Evolutionary conservation across 2,888 invertebrate genomes (phyloP).

Genomic region (Acrocyrtus sp.): DNA sequence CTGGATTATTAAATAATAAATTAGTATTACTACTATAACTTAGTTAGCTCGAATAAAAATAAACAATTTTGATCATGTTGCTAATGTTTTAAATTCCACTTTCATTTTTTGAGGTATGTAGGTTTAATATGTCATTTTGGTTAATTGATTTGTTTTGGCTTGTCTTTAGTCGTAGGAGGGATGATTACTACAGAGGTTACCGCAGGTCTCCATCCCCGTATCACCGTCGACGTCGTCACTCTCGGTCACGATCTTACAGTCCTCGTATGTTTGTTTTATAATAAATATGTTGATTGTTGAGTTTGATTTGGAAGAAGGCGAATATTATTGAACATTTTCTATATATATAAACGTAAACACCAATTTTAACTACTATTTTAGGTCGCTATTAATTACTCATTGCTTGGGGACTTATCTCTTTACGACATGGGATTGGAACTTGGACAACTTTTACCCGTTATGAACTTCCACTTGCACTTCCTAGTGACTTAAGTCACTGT

Average conservation of each 20-base stretch:
- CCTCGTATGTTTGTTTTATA: conserved; percentile 79
- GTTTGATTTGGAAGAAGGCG: not conserved
- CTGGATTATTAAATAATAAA: not conserved
- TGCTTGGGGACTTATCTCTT: no score
- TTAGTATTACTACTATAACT: no score
- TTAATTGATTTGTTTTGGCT: not conserved
- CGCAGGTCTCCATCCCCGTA: conserved; percentile 78
- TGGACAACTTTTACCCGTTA: conserved; percentile 15
- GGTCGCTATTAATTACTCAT: conserved; percentile 23
- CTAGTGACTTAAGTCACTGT: no score
- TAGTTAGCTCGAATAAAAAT: no score
- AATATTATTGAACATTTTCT: no score
- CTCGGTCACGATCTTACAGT: conserved; percentile 80
- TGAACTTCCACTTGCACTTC: conserved; percentile 32
- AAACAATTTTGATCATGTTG: no score
- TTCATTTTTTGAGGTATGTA: no score
- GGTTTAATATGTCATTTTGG: not conserved
- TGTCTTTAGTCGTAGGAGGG: conserved; percentile 53
- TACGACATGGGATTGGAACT: not conserved
- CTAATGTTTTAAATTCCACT: no score
- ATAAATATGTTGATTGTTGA: not conserved
- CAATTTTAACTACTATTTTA: not conserved
- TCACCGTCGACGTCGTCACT: conserved; percentile 73
- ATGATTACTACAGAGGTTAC: conserved; percentile 62
- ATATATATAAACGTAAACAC: no score